phyloP scores from a whole-genome alignment of 2,888 invertebrate genomes.

The Sarcophaga caerulescens region DNA sequence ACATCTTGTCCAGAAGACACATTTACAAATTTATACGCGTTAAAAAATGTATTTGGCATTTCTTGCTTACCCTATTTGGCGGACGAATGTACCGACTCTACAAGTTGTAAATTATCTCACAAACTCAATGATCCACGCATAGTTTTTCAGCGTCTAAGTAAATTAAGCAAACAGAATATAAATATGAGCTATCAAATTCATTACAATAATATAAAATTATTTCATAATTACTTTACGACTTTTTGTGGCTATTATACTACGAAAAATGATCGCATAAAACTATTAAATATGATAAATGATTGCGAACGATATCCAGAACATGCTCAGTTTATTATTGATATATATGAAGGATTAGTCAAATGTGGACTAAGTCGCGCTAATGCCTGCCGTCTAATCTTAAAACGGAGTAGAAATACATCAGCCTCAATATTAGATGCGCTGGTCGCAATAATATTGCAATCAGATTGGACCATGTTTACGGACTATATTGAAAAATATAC shows the following conservation, averaged over 20 bases:
- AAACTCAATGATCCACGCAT: conserved; percentile 50
- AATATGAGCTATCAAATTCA: conserved; percentile 61
- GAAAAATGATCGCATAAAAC: conserved; percentile 67
- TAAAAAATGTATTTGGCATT: conserved; percentile 61
- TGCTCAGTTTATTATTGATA: conserved; percentile 53
- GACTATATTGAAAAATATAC: conserved; percentile 69
- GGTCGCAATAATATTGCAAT: conserved; percentile 71
- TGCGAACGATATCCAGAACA: conserved; percentile 71
- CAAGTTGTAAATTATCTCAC: conserved; percentile 59
- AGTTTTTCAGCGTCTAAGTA: conserved; percentile 46
- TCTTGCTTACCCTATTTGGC: conserved; percentile 67
- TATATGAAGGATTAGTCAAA: conserved; percentile 64
- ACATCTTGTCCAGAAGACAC: neutral
- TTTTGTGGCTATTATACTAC: conserved; percentile 69
- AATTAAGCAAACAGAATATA: conserved; percentile 45
- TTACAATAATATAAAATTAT: conserved; percentile 67
- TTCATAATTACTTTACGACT: conserved; percentile 57
- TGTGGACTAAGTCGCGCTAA: conserved; percentile 69
- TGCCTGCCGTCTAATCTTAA: conserved; percentile 69
- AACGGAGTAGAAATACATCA: conserved; percentile 49
- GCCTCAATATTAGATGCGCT: conserved; percentile 67
- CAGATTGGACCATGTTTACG: conserved; percentile 71
- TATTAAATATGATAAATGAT: conserved; percentile 70
- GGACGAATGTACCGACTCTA: conserved; percentile 52
- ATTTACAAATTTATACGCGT: neutral